Evolutionary conservation across 2,797 vertebrate species (phyloP).

Genomic region (Sebastes steindachneri): DNA sequence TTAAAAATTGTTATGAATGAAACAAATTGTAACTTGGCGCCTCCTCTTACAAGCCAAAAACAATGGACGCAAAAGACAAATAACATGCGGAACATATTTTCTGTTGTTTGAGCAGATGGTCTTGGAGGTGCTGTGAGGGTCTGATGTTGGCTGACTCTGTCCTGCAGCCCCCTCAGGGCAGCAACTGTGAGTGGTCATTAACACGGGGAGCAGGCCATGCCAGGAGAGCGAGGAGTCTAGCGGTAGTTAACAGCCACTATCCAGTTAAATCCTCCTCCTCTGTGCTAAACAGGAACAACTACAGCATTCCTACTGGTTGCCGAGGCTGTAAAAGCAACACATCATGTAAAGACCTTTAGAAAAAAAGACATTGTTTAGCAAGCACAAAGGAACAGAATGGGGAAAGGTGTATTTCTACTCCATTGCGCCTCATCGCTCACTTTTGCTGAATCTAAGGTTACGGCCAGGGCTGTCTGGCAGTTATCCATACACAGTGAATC

Average conservation of each 20-base stretch:
- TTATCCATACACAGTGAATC: conserved; percentile 67
- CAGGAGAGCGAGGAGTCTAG: conserved; percentile 63
- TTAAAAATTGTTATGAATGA: conserved; percentile 40
- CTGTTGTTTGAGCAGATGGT: conserved; percentile 60
- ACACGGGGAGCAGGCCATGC: conserved; percentile 60
- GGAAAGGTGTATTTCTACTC: conserved; percentile 52
- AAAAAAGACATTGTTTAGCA: conserved; percentile 48
- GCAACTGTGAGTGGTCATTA: conserved; percentile 75
- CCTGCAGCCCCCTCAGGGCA: conserved; percentile 60
- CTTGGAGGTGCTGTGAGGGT: conserved; percentile 56
- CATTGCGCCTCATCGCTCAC: conserved; percentile 55
- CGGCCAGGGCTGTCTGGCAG: conserved; percentile 60
- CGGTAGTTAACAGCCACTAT: conserved; percentile 71
- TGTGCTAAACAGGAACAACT: conserved; percentile 45
- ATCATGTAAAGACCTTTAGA: conserved; percentile 47
- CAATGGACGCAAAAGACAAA: conserved; percentile 32
- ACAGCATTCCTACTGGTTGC: conserved; percentile 40
- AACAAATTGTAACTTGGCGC: conserved; percentile 26
- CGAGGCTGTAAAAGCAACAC: conserved; percentile 44
- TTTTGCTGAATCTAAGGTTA: conserved; percentile 68
- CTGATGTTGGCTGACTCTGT: conserved; percentile 64
- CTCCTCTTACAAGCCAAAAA: conserved; percentile 20
- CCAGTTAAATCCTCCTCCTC: conserved; percentile 57
- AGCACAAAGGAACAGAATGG: conserved; percentile 44
- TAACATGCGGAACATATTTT: conserved; percentile 40